These are phyloP conservation scores for Mirza zaza DNA, from an alignment of 2,113 vertebrate species.

Conservation along the genomic window DNA sequence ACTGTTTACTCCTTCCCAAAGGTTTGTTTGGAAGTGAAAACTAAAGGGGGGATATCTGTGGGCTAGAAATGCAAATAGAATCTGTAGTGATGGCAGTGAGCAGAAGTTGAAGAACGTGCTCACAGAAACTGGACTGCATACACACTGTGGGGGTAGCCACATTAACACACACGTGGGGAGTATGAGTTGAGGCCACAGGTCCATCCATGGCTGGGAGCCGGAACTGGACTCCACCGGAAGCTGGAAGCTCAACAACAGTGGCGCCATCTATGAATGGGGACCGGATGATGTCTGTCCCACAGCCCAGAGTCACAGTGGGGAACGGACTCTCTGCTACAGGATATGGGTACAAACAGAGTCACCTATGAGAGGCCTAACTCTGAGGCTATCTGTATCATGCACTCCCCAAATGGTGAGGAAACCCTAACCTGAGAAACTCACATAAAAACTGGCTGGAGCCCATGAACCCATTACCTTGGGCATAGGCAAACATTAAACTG, in stretches of 20 bases:
- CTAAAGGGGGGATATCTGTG: not conserved
- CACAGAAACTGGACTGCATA: not conserved
- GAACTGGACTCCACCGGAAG: not conserved
- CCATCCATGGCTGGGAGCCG: not conserved
- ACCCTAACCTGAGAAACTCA: not conserved
- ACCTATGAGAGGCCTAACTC: not conserved
- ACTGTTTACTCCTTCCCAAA: not conserved
- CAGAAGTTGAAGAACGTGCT: not conserved
- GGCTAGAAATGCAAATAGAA: not conserved
- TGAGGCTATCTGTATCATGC: not conserved
- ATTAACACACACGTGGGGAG: fast-evolving
- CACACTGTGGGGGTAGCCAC: not conserved
- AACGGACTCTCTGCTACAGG: not conserved
- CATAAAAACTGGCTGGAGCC: not conserved
- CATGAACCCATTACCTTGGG: not conserved
- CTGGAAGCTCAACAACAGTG: not conserved
- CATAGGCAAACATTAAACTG: not conserved
- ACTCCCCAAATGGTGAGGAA: not conserved
- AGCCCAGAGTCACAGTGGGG: not conserved
- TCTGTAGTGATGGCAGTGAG: not conserved
- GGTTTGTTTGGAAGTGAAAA: not conserved
- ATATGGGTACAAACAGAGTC: not conserved
- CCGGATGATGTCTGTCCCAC: not conserved
- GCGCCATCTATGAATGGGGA: not conserved
- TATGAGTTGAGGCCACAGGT: not conserved